Base-by-base conservation (phyloP, 2,113 vertebrate genomes). In the Haemorhous mexicanus region DNA sequence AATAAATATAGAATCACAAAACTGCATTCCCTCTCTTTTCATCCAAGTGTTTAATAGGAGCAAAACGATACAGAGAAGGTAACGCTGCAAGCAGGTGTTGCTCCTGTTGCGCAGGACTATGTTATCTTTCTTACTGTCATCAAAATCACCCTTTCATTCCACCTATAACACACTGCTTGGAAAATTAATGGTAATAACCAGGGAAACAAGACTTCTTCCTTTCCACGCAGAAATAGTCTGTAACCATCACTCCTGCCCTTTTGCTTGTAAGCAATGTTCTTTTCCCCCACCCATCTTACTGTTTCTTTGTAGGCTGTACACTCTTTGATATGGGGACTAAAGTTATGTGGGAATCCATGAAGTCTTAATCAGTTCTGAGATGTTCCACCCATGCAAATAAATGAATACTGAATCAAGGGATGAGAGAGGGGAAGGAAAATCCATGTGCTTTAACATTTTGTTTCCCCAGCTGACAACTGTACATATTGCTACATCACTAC, bases 331-430 rank as follows among this genome's bases (percentile, higher is more conserved):
- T 23, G 37, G 33, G 70, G 33, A 91, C 67, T 90, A 87, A 85
- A 95, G 46, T 72, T 88, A 27, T 74, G 68, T 75, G 80, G 75
- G 92, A 96, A 95, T 87, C 94, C 66, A 83, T 6, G 0, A 69
- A 76, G 47, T 76, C 62, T 84, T 83, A 62, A 92, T 84, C 81
- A 80, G 72, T 75, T 94, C 80, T 68, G 52, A 74, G 73, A 75
- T 70, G 52, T 84, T 89, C 67, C 61, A 96, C 68, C 79, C 90
- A 94, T 58, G 86, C 85, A 96, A 96, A 97, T 89, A 85, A 69
- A 85, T 46, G 69, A 93, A 92, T 89, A 69, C 20, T 64, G 79
- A 90, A 88, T 28, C 1, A 5, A 37, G 47, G 46, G 43, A 62
- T 73, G 64, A 59, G 72, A 85, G 43, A 83, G 15, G 18, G 32